These are phyloP conservation scores for Seira ritae DNA, from an alignment of 2,888 invertebrate species.

Conservation along the genomic window DNA sequence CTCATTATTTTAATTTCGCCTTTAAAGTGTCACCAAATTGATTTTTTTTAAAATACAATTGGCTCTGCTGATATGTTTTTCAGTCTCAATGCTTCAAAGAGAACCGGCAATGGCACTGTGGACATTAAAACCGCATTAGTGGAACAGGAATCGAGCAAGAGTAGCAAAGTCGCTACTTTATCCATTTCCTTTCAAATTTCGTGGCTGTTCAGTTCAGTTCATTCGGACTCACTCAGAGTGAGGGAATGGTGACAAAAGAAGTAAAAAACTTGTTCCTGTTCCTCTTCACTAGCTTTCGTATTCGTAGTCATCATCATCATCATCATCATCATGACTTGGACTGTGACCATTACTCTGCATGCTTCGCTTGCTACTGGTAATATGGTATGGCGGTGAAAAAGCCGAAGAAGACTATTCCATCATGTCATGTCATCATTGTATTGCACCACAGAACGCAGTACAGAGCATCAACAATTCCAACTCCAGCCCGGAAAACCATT, in stretches of 20 bases:
- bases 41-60: no score
- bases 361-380: no score
- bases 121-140: slow-evolving; percentile 54
- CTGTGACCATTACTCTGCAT: not conserved
- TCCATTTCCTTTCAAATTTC: not conserved
- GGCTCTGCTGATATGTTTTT: no score
- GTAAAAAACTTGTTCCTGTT: not conserved
- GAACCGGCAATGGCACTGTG: slow-evolving; percentile 37
- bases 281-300: not conserved
- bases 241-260: slow-evolving; percentile 12
- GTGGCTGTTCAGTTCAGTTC: not conserved
- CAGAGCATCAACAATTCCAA: slow-evolving; percentile 1
- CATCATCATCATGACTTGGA: not conserved
- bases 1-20: slow-evolving; percentile 4
- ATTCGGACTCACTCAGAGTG: no score
- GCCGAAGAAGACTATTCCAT: not conserved
- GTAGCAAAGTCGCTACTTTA: not conserved
- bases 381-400: not conserved
- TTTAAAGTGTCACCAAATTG: no score
- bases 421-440: not conserved
- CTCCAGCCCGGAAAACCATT: not conserved
- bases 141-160: slow-evolving; percentile 12
- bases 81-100: not conserved
- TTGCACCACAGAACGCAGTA: not conserved
- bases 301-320: not conserved